These are phyloP conservation scores for Microplitis deprimator DNA, from an alignment of 2,888 invertebrate species.

Conservation along the genomic window DNA sequence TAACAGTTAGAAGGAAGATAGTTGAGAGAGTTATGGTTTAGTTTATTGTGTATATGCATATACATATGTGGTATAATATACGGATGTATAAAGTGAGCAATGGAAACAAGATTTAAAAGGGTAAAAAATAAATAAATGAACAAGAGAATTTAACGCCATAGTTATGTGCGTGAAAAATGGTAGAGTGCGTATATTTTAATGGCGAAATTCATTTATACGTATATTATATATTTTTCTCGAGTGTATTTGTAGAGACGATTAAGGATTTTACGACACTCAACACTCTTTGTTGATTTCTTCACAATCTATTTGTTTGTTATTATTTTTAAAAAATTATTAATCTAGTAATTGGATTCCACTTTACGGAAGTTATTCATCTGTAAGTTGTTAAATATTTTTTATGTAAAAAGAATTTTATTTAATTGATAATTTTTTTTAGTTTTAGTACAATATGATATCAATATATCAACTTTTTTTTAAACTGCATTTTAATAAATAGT, in stretches of 20 bases:
- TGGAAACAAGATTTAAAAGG: slow-evolving; percentile 16
- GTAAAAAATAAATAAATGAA: background rate
- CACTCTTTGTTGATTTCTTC: slow-evolving; percentile 3
- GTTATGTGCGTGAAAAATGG: slow-evolving; percentile 44
- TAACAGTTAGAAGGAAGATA: background rate
- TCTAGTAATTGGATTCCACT: background rate
- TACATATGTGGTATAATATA: background rate
- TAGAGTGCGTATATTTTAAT: slow-evolving; percentile 30
- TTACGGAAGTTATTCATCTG: background rate
- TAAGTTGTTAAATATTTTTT: background rate
- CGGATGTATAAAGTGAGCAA: background rate
- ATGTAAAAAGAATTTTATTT: background rate
- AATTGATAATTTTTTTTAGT: background rate
- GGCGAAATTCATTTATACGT: slow-evolving; percentile 20
- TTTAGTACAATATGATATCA: background rate
- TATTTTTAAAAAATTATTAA: background rate
- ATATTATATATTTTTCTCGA: background rate
- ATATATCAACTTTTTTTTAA: no score
- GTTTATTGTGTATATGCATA: background rate
- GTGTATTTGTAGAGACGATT: slow-evolving; percentile 20
- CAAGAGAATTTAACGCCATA: slow-evolving; percentile 18
- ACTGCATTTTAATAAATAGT: background rate
- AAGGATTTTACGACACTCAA: slow-evolving; percentile 8
- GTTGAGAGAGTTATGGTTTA: background rate
- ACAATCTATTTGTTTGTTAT: background rate